Percentiles rank a stretch among this genome's conserved stretches.
These are phyloP conservation scores for Apamea epomidion DNA, from an alignment of 2,888 invertebrate genomes.

Conservation along the genomic window DNA sequence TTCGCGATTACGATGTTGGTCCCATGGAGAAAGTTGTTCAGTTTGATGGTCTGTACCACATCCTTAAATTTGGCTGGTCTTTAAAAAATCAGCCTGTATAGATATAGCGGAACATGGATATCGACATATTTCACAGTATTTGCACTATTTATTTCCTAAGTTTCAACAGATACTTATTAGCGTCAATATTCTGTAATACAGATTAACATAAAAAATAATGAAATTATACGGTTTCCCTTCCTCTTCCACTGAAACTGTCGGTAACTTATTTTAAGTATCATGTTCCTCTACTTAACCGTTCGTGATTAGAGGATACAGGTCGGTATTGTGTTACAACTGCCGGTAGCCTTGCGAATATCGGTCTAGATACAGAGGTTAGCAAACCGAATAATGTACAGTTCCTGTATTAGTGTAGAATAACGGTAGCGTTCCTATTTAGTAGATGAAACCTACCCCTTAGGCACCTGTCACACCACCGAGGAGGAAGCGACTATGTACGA, in stretches of 20 bases:
- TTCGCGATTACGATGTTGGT: too few species aligned
- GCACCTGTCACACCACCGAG: too few species aligned
- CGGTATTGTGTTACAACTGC: constrained; percentile 53
- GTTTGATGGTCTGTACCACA: too few species aligned
- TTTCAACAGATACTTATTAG: constrained; percentile 16
- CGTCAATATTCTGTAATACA: constrained; percentile 24
- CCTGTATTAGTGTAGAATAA: not conserved
- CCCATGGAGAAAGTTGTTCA: too few species aligned
- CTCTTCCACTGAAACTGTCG: constrained; percentile 42
- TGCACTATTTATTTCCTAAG: constrained; percentile 4
- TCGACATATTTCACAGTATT: not conserved
- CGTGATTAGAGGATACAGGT: constrained; percentile 48
- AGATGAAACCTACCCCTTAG: too few species aligned
- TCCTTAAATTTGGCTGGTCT: too few species aligned
- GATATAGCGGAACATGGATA: not conserved
- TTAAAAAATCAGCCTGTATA: too few species aligned
- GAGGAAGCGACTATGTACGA: too few species aligned
- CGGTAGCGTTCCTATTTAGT: too few species aligned
- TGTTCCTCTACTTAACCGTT: constrained; percentile 43
- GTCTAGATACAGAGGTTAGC: constrained; percentile 1
- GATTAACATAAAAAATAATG: constrained; percentile 46
- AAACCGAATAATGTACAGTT: constrained; percentile 11
- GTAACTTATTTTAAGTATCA: constrained; percentile 48
- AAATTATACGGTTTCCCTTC: constrained; percentile 55
- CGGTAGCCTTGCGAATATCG: constrained; percentile 26